A percentile compares a stretch with the other conserved stretches of the same genome.
phyloP scores from a whole-genome alignment of 2,113 vertebrate species.

The Antechinus flavipes region DNA sequence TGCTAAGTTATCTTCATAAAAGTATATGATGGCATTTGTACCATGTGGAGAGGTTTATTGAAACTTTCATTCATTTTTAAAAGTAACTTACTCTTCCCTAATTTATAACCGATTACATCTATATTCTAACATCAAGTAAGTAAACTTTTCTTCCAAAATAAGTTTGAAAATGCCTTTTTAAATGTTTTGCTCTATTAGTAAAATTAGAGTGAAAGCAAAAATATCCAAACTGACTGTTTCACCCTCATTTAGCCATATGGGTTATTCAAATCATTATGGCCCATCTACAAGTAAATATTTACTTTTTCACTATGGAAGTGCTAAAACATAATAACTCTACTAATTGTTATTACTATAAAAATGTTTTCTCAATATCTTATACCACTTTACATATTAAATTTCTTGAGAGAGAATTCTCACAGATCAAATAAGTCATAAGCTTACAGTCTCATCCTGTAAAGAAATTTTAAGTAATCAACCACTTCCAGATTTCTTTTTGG shows the following conservation, averaged over 20 bases:
- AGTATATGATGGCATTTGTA: slow-evolving; percentile 41
- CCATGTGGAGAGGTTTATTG: slow-evolving; percentile 3
- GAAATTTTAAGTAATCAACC: background rate
- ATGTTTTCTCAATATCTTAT: slow-evolving; percentile 1
- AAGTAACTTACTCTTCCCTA: background rate
- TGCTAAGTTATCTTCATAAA: slow-evolving; percentile 38
- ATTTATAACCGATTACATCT: slow-evolving; percentile 43
- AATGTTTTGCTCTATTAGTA: background rate
- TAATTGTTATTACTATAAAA: slow-evolving; percentile 1
- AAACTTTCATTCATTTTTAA: slow-evolving; percentile 37
- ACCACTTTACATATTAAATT: slow-evolving; percentile 28
- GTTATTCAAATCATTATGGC: slow-evolving; percentile 15
- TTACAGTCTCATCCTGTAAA: background rate
- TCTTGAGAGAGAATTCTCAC: background rate
- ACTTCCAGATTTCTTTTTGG: background rate
- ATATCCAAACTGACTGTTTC: background rate
- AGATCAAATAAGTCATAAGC: background rate
- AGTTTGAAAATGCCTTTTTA: slow-evolving; percentile 52
- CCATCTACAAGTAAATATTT: background rate
- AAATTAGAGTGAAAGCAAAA: slow-evolving; percentile 31
- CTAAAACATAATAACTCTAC: background rate
- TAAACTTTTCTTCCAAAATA: slow-evolving; percentile 18
- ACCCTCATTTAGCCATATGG: background rate
- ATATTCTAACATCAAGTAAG: slow-evolving; percentile 26
- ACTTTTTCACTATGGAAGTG: background rate